Base-by-base conservation (phyloP, 1,140 invertebrate genomes). In the Ips typographus region DNA sequence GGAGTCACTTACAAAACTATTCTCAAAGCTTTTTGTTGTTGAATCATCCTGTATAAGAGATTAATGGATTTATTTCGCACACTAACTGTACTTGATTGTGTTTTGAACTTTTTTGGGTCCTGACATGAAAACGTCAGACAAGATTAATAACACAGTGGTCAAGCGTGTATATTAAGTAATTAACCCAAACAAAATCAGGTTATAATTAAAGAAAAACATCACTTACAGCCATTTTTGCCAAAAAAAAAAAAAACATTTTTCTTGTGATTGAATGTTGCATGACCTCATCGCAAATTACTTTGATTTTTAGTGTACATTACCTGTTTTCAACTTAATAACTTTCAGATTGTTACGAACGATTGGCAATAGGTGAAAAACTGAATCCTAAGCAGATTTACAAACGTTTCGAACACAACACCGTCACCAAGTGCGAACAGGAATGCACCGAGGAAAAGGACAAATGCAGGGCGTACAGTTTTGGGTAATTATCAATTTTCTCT, bases 341-440 rank as follows among this genome's bases (percentile, higher is more conserved):
- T 76, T 57, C 65, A 80, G 79, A 80, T 77, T 80, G 79, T 68
- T 80, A 78, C 52, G 79, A 80, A 65, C 65, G 79, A 64, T 53
- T 78, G 59, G 77, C 78, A 1, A 77, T 80, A 40, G 79, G 79
- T 37, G 71, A 80, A 68, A 73, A 76, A 70, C 63, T 78, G 4
- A 74, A 68, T 59, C 47, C 75, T 5, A 74, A 75, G 37, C 76
- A 78, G 57, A 71, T 77, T 22, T 77, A 76, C 57, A 77, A 76
- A 64, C 72, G 56, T 8, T 71, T 76, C 8, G 64, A 75, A 39
- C 66, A 74, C 22, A 76, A 74, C 1, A 80, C 77, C 7, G 77
- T 80, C 2, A 44, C 68, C 7, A 74, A 78, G 39, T 80, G 79
- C 64, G 77, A 80, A 72, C 68, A 71, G 60, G 74, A 70, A 64